Evolutionary conservation across 2,113 vertebrate genomes (phyloP), one percentile per base, ranked within the genome.

Genomic region (Amblyopsis rosae): DNA sequence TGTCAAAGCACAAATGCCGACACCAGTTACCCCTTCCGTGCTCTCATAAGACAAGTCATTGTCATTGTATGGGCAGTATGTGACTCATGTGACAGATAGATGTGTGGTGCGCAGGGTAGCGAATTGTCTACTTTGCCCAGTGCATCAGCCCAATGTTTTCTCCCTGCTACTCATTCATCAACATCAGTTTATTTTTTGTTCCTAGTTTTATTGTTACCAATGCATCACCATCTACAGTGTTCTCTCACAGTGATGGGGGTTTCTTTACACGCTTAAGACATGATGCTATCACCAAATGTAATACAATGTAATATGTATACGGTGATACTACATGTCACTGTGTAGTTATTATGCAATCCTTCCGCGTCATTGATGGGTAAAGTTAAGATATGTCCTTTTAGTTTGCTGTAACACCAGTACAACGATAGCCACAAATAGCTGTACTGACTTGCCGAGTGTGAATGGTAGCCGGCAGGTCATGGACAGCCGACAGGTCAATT

Each of bases 81-180:
- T 56, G n/a, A 3, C 48, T 19, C 51, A n/a, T 62, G 51, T 60
- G 8, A 64, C 35, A 17, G 57, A 46, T 51, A 41, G 51, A 9
- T 50, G 10, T 10, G 49, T 11, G 35, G 35, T 41, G 35, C 35
- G 35, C 35, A 41, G 13, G 10, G 49, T 50, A 50, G 13, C 49
- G 49, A 50, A 50, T 50, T 50, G 49, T 74, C 55, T 47, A 53
- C 33, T 50, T 65, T 66, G 7, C 47, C 9, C 54, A 17, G 15
- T 62, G 60, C 69, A 15, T 60, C 57, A 59, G 3, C 65, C 73
- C 13, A 12, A 63, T 77, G 26, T 19, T 69, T 61, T 65, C 60
- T 69, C 3, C 59, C 70, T 73, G 51, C 77, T 79, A 72, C 65
- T 59, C 12, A 26, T 26, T 26, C 26, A 26, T 26, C 26, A 65